Conservation (phyloP, 1,140 invertebrate genomes). For the Magallana ariakensis region DNA sequence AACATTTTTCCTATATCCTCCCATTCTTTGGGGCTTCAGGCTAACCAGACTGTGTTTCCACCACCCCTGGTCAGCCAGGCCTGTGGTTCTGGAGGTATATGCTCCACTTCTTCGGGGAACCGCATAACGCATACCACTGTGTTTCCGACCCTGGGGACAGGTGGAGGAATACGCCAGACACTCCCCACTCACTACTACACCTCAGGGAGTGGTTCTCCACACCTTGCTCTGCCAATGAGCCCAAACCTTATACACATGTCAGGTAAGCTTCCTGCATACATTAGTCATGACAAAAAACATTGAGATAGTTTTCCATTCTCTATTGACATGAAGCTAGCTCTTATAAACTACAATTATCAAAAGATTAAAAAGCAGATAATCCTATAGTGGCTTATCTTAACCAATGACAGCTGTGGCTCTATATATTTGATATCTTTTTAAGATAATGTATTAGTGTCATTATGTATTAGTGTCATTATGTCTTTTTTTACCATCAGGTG, state of each 20-base stretch:
- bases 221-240: conserved; percentile 56
- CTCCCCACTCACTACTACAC: conserved; percentile 51
- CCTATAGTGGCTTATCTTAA: no score
- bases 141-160: conserved; percentile 11
- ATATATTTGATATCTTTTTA: no score
- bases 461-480: no score
- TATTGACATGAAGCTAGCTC: no score
- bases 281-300: no score
- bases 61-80: conserved; percentile 19
- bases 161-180: conserved; percentile 43
- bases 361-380: no score
- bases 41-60: conserved; percentile 6
- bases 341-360: no score
- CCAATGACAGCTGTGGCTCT: no score
- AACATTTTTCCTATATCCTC: neutral
- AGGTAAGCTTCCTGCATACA: neutral
- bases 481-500: neutral
- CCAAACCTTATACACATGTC: conserved; percentile 51
- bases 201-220: conserved; percentile 30
- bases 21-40: neutral
- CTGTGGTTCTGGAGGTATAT: conserved; percentile 10
- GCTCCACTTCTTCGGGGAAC: neutral
- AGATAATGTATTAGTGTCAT: no score
- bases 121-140: conserved; percentile 2
- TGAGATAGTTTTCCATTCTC: no score